These are phyloP conservation scores for Lutjanus campechanus DNA, from an alignment of 2,797 vertebrate species.

Conservation along the genomic window DNA sequence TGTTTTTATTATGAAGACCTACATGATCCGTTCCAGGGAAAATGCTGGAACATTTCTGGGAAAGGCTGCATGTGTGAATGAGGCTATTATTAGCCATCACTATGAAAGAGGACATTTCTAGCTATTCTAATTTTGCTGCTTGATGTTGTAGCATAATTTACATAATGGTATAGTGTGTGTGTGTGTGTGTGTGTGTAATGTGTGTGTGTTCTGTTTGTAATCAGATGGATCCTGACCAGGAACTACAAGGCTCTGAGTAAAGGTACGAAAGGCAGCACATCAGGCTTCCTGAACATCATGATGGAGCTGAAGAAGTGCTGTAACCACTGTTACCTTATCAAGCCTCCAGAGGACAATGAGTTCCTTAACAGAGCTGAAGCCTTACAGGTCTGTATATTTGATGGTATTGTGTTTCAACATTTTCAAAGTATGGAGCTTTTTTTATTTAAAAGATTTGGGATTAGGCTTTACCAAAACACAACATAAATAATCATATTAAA, in stretches of 20 bases:
- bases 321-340: slow-evolving; percentile 99
- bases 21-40: no score
- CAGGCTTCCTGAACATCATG: slow-evolving; percentile 99
- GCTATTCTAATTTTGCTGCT: not conserved
- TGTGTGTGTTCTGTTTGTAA: slow-evolving; percentile 8
- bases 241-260: slow-evolving; percentile 99
- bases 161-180: not conserved
- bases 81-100: no score
- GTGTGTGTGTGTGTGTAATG: no score
- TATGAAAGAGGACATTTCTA: not conserved
- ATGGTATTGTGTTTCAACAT: not conserved
- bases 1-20: not conserved
- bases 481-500: not conserved
- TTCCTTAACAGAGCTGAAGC: slow-evolving; percentile 94
- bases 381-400: slow-evolving; percentile 90
- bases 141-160: not conserved
- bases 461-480: not conserved
- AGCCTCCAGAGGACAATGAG: slow-evolving; percentile 95
- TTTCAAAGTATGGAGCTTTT: not conserved
- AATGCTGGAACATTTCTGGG: no score
- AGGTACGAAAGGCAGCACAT: slow-evolving; percentile 98
- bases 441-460: not conserved
- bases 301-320: slow-evolving; percentile 99
- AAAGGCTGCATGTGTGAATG: no score
- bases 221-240: slow-evolving; percentile 98